These are phyloP conservation scores for Teleogryllus occipitalis DNA, from an alignment of 1,140 invertebrate species.

Conservation along the genomic window DNA sequence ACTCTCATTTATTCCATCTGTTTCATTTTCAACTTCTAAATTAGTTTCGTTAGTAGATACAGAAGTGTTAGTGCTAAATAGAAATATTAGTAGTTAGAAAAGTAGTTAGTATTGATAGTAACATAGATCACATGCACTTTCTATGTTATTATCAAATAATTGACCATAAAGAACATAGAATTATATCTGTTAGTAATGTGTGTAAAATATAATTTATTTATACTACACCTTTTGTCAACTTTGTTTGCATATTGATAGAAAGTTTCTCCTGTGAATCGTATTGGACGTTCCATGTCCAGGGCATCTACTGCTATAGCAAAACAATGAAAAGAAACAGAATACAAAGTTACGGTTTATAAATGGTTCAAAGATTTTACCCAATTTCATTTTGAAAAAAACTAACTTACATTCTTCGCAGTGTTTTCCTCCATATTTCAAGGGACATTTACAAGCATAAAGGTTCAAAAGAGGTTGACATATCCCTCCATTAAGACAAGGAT, in stretches of 20 bases:
- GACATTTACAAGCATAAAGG: slow-evolving; percentile 62
- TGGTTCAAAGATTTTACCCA: too few species aligned
- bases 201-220: slow-evolving; percentile 21
- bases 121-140: neutral
- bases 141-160: neutral
- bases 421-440: slow-evolving; percentile 53
- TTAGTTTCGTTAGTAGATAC: slow-evolving; percentile 20
- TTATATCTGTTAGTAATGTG: too few species aligned
- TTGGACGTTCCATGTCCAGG: slow-evolving; percentile 34
- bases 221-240: slow-evolving; percentile 47
- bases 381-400: too few species aligned
- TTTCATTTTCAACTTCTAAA: slow-evolving; percentile 19
- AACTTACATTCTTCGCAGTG: slow-evolving; percentile 63
- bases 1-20: slow-evolving; percentile 23
- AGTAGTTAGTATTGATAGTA: neutral
- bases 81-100: slow-evolving; percentile 8
- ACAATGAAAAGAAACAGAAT: too few species aligned
- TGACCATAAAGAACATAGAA: neutral
- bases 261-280: slow-evolving; percentile 54
- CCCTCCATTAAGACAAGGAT: slow-evolving; percentile 67
- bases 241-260: slow-evolving; percentile 54
- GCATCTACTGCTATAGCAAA: slow-evolving; percentile 14
- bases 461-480: slow-evolving; percentile 65
- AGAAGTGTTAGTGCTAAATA: slow-evolving; percentile 24
- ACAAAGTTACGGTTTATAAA: too few species aligned